Evolutionary conservation across 92 coral and sea anemone species (phyloP).

Genomic region (Montipora capitata): DNA sequence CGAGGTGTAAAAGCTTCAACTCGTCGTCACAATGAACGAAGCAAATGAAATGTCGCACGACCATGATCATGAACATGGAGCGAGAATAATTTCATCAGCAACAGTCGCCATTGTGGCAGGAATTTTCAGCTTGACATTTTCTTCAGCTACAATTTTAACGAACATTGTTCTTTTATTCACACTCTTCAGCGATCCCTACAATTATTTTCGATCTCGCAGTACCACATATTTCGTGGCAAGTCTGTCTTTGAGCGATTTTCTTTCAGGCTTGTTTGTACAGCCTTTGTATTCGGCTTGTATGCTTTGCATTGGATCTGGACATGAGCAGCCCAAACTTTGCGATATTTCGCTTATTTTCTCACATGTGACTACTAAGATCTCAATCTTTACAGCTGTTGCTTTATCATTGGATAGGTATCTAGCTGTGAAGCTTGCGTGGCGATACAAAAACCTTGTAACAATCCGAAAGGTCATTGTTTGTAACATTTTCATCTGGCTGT

Average conservation of each 20-base stretch:
- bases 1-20: too few species aligned
- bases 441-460: constrained; percentile 63
- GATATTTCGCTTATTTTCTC: constrained; percentile 63
- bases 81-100: neutral
- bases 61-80: too few species aligned
- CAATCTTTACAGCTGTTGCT: constrained; percentile 74
- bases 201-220: constrained; percentile 73
- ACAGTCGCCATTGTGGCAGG: constrained; percentile 53
- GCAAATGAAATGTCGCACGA: too few species aligned
- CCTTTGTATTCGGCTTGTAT: constrained; percentile 59
- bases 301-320: constrained; percentile 44
- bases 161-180: constrained; percentile 82
- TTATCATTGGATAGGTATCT: constrained; percentile 77
- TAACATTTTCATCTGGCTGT: constrained; percentile 65
- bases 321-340: constrained; percentile 22
- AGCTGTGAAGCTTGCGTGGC: constrained; percentile 72
- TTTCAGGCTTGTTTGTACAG: constrained; percentile 71
- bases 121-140: constrained; percentile 73
- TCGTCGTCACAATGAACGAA: too few species aligned
- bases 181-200: constrained; percentile 74
- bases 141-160: constrained; percentile 56
- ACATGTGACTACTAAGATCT: constrained; percentile 76
- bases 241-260: constrained; percentile 76
- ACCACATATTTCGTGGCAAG: constrained; percentile 59
- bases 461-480: constrained; percentile 42